Evolutionary conservation across 2,797 vertebrate species (phyloP).

Genomic region (Lepilemur ruficaudatus): DNA sequence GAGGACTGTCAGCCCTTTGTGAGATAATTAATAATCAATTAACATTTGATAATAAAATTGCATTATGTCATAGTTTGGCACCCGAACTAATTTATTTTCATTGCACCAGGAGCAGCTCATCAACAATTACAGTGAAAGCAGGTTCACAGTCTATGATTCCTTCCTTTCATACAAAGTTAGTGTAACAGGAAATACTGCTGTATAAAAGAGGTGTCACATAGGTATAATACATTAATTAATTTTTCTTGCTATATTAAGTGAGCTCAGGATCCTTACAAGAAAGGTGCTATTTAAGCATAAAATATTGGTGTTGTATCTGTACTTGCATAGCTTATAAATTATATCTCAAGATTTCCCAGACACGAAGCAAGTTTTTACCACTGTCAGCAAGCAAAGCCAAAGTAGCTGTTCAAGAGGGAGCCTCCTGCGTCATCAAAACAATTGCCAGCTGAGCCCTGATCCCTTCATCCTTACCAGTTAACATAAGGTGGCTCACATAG

Average conservation of each 20-base stretch:
- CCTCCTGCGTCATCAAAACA: background rate
- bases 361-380: constrained; percentile 60
- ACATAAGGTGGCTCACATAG: background rate
- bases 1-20: background rate
- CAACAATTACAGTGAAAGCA: background rate
- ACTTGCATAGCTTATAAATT: constrained; percentile 55
- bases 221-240: background rate
- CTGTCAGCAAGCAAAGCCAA: constrained; percentile 43
- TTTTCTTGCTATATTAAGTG: constrained; percentile 46
- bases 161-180: background rate
- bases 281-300: constrained; percentile 67
- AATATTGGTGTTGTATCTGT: constrained; percentile 23
- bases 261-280: background rate
- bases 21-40: constrained; percentile 46
- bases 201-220: background rate
- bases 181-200: background rate
- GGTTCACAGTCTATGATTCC: background rate
- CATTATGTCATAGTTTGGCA: background rate
- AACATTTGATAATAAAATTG: constrained; percentile 9
- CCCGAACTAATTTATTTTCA: constrained; percentile 44
- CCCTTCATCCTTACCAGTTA: background rate
- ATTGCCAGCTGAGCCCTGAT: constrained; percentile 16
- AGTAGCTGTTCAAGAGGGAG: background rate
- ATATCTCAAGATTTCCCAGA: constrained; percentile 42
- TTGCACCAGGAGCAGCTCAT: background rate